Percentiles rank a stretch among this genome's conserved stretches.
Conservation (phyloP, 2,113 vertebrate genomes). For the Circaetus cinerascens region DNA sequence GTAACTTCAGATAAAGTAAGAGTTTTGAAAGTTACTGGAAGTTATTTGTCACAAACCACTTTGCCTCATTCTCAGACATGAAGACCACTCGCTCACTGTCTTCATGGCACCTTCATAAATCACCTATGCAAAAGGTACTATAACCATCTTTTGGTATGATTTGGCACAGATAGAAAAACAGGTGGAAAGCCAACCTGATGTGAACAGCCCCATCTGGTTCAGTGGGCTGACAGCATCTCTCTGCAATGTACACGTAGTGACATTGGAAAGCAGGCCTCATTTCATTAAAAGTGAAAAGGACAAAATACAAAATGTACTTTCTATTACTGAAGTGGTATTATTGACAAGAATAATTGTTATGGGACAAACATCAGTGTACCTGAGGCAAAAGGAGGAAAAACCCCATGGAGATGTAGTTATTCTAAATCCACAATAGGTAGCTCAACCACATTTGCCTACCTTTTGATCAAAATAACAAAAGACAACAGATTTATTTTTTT, state of each 20-base stretch:
- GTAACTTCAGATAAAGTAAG: background rate
- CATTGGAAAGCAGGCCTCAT: background rate
- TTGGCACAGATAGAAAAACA: background rate
- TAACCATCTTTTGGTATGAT: background rate
- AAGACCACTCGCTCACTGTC: background rate
- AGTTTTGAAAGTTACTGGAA: background rate
- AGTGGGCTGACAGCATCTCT: too few relatives aligned
- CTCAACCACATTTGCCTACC: background rate
- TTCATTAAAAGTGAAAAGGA: background rate
- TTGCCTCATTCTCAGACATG: background rate
- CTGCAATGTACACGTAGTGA: background rate
- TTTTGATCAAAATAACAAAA: conserved; percentile 19
- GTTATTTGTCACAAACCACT: accelerated
- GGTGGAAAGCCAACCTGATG: background rate
- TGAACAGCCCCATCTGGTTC: background rate
- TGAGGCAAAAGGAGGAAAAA: background rate
- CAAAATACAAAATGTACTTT: background rate
- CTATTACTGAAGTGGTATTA: background rate
- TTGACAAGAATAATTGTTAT: background rate
- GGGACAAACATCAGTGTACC: background rate
- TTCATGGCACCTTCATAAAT: background rate
- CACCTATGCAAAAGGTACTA: background rate
- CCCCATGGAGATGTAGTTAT: background rate
- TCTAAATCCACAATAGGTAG: background rate
- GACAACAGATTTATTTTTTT: conserved; percentile 38